phyloP scores from a whole-genome alignment of 2,797 vertebrate species.

The Gobionotothen gibberifrons region DNA sequence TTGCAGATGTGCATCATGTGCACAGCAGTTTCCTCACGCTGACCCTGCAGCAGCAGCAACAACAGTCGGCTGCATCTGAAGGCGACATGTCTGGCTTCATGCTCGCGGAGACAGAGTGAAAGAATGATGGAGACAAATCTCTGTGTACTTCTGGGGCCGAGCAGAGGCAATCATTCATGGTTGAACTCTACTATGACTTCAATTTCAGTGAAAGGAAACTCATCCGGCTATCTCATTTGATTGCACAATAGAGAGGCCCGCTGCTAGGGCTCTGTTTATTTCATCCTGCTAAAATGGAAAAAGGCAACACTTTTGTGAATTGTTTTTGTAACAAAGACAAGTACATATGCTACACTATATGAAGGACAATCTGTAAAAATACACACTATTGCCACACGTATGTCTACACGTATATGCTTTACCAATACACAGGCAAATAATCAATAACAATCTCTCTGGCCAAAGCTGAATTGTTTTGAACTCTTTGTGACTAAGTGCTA shows the following conservation, averaged over 20 bases:
- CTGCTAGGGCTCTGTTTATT: constrained; percentile 37
- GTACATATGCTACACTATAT: neutral
- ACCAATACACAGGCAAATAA: too few relatives aligned
- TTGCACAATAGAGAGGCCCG: constrained; percentile 60
- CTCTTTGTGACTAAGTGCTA: neutral
- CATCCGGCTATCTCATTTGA: constrained; percentile 67
- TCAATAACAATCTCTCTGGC: too few relatives aligned
- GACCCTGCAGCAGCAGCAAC: constrained; percentile 32
- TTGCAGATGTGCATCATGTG: neutral
- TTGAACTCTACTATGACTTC: constrained; percentile 68
- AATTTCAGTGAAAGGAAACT: constrained; percentile 64
- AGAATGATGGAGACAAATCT: constrained; percentile 55
- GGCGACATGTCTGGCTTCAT: constrained; percentile 35
- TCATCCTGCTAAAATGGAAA: constrained; percentile 23
- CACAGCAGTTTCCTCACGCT: constrained; percentile 22
- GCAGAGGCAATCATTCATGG: constrained; percentile 73
- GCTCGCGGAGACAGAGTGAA: constrained; percentile 36
- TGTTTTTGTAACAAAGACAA: constrained; percentile 20
- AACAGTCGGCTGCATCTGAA: constrained; percentile 19
- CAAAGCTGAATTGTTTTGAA: neutral
- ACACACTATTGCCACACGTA: too few relatives aligned
- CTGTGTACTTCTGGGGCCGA: constrained; percentile 40
- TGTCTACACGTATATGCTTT: neutral
- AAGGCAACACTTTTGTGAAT: constrained; percentile 24
- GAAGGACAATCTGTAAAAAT: neutral